Conservation (phyloP, 64 coral and sea anemone species). For the Astreopora myriophthalma region DNA sequence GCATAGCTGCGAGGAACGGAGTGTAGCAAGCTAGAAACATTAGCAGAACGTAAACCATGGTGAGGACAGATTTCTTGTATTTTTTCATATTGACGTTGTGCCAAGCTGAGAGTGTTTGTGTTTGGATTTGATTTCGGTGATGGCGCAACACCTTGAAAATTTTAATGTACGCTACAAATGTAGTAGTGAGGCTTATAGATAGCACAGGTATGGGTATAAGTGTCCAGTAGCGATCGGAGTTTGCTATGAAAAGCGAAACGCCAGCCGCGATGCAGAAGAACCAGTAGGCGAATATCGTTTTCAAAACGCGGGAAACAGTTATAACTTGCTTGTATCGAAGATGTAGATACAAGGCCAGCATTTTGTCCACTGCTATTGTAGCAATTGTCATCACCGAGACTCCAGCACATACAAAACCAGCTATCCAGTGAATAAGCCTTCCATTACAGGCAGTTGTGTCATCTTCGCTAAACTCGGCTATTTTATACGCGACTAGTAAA, state of each 20-base stretch:
- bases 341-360: constrained; percentile 24
- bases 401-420: constrained; percentile 53
- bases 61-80: constrained; percentile 55
- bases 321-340: constrained; percentile 38
- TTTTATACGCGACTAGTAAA: constrained; percentile 40
- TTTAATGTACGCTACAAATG: constrained; percentile 40
- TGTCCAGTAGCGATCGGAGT: constrained; percentile 66
- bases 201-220: constrained; percentile 49
- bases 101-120: constrained; percentile 23
- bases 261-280: background rate
- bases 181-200: constrained; percentile 9
- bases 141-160: constrained; percentile 31
- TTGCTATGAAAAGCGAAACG: background rate
- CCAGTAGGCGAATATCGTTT: background rate
- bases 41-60: constrained; percentile 28
- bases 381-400: constrained; percentile 61
- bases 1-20: constrained; percentile 60
- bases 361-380: constrained; percentile 42
- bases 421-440: constrained; percentile 61
- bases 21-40: constrained; percentile 51
- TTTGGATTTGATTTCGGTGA: constrained; percentile 39
- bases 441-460: constrained; percentile 13
- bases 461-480: constrained; percentile 12
- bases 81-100: constrained; percentile 15
- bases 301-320: background rate